A percentile compares a stretch with the other conserved stretches of the same genome.
Conservation (phyloP, 2,797 vertebrate species). For the Esox masquinongy region DNA sequence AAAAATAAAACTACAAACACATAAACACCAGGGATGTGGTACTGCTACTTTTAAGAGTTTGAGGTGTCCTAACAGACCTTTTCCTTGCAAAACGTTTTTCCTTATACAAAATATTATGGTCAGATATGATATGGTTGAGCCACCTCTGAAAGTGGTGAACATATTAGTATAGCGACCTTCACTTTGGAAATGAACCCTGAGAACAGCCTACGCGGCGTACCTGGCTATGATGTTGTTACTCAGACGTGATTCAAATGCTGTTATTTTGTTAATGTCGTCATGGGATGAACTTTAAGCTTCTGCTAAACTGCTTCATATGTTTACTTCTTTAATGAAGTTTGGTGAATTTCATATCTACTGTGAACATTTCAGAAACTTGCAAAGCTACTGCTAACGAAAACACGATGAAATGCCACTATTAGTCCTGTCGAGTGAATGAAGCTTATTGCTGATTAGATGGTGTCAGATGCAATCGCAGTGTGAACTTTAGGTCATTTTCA, state of each 20-base stretch:
- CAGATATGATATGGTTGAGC: not conserved
- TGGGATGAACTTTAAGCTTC: not conserved
- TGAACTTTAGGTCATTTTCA: constrained; percentile 57
- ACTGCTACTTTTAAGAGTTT: not conserved
- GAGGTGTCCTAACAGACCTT: not conserved
- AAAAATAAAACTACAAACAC: not conserved
- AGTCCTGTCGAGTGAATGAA: not conserved
- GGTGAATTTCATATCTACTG: not conserved
- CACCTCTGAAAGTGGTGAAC: not conserved
- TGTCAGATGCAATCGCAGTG: constrained; percentile 67
- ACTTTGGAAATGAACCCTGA: not conserved
- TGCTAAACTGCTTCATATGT: not conserved
- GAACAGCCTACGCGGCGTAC: not conserved
- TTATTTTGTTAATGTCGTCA: not conserved
- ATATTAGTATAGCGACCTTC: not conserved
- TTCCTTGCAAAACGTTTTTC: not conserved
- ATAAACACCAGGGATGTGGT: not conserved
- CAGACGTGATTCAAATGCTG: not conserved
- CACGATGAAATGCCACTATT: not conserved
- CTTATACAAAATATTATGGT: not conserved
- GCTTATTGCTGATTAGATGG: constrained; percentile 3
- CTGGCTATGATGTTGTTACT: not conserved
- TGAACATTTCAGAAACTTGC: not conserved
- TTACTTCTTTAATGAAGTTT: not conserved
- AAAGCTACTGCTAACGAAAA: not conserved